These are phyloP conservation scores for Ctenosaura bakeri DNA, from an alignment of 2,797 vertebrate species.

Conservation along the genomic window DNA sequence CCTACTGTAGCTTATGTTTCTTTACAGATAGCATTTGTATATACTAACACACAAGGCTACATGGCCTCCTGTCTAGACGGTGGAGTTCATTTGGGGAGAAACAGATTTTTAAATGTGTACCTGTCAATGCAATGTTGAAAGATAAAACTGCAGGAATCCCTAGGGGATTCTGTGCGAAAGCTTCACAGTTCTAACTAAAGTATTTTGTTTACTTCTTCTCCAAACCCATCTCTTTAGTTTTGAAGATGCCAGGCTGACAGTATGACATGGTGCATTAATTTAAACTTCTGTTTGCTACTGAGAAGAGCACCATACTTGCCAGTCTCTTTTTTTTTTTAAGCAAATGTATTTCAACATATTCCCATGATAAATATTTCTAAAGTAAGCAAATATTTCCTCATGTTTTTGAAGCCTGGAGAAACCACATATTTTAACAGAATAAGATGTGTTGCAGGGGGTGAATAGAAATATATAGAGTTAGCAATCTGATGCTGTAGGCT, in stretches of 20 bases:
- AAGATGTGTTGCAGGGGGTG: not conserved
- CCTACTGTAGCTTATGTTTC: not conserved
- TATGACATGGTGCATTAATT: slow-evolving; percentile 58
- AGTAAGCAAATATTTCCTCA: not conserved
- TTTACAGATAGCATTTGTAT: slow-evolving; percentile 12
- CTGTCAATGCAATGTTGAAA: slow-evolving; percentile 43
- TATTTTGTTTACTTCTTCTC: slow-evolving; percentile 68
- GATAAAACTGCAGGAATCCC: slow-evolving; percentile 44
- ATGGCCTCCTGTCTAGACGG: slow-evolving; percentile 35
- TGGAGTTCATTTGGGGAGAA: slow-evolving; percentile 42
- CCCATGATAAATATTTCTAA: slow-evolving; percentile 29
- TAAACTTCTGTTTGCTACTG: slow-evolving; percentile 46
- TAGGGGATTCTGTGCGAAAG: slow-evolving; percentile 35
- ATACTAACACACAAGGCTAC: not conserved
- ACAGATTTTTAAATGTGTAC: slow-evolving; percentile 56
- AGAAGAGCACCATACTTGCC: slow-evolving; percentile 2
- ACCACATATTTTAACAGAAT: not conserved
- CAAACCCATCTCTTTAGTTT: slow-evolving; percentile 46
- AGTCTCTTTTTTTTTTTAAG: not conserved
- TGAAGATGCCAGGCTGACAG: slow-evolving; percentile 52
- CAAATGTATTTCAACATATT: not conserved
- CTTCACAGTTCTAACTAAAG: slow-evolving; percentile 46
- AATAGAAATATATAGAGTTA: not conserved
- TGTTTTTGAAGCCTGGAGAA: slow-evolving; percentile 23
- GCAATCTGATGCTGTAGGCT: not conserved